Base-by-base conservation (phyloP, 2,888 invertebrate species). In the Melinaea menophilus region DNA sequence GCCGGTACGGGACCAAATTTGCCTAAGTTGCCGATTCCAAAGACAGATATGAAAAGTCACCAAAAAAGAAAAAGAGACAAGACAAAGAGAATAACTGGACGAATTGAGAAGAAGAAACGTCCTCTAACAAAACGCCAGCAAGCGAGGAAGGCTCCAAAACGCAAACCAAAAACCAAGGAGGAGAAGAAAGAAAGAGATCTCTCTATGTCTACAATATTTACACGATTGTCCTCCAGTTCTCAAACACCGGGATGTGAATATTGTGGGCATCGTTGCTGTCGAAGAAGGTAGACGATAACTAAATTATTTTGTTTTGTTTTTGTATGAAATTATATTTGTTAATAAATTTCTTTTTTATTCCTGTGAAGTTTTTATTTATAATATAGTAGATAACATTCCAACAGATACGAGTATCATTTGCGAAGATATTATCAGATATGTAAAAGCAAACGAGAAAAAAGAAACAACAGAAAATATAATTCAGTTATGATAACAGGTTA, bases 231-330 rank as follows among this genome's bases (percentile, higher is more conserved):
- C 4, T 70, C 71, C 0, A 64, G 70, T 0, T 73, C 71, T 5
- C 64, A 67, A 12, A 65, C 67, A 2, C 69, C 69, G 1, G 65
- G 66, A 0, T 85, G 84, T 65, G 64, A 67, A 41, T 73, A 77
- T 62, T 87, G 87, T 64, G 82, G 85, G 22, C 82, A 84, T 64
- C 81, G 80, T 2, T 81, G 81, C 70, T 82, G 82, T 64, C 75
- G 75, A 61, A 75, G 81, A 82, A 85, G 86, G 86, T 87, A 86
- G 82, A 75, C 58, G 34, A 55, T 47, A 48, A 46, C 51, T 46
- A 12, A 55, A 62, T 46, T 59, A 22, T 60, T 47, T 56, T 59
- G 55, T 58, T 62, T 55, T 48, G 47, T 34, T 59, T 47, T 35
- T 9, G 57, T 59, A 5, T 68, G 63, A 62, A 69, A 70, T 61